These are phyloP conservation scores for Protobothrops flavoviridis DNA, from an alignment of 2,113 vertebrate genomes.

Conservation along the genomic window DNA sequence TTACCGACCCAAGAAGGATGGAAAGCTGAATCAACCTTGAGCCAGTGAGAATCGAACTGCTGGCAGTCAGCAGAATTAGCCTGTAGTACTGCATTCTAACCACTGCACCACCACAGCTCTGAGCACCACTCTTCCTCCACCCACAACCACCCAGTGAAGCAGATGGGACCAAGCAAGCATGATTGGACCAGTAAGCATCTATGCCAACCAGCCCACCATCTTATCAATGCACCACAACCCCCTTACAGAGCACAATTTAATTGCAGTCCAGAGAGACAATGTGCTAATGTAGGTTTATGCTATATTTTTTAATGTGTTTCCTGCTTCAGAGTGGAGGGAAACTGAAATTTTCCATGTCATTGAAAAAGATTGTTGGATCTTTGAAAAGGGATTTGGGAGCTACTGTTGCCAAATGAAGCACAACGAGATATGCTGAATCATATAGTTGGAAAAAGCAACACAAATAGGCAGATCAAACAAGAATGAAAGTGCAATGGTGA, in stretches of 20 bases:
- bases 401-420: not conserved
- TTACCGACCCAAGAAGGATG: too few species aligned
- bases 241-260: not conserved
- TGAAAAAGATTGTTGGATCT: not conserved
- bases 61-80: too few species aligned
- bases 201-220: not conserved
- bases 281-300: not conserved
- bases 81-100: too few species aligned
- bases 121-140: not conserved
- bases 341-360: not conserved
- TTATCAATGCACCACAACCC: not conserved
- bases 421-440: not conserved
- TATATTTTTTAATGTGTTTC: not conserved
- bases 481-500: not conserved
- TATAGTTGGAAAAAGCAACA: not conserved
- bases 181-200: not conserved
- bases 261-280: not conserved
- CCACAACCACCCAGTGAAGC: not conserved
- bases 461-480: not conserved
- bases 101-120: too few species aligned
- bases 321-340: not conserved
- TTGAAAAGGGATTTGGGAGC: not conserved
- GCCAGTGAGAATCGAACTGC: too few species aligned
- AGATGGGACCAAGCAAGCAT: not conserved
- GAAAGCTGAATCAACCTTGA: too few species aligned